These are phyloP conservation scores for Leptinotarsa rubiginosa DNA, from an alignment of 2,888 invertebrate species.

Conservation along the genomic window DNA sequence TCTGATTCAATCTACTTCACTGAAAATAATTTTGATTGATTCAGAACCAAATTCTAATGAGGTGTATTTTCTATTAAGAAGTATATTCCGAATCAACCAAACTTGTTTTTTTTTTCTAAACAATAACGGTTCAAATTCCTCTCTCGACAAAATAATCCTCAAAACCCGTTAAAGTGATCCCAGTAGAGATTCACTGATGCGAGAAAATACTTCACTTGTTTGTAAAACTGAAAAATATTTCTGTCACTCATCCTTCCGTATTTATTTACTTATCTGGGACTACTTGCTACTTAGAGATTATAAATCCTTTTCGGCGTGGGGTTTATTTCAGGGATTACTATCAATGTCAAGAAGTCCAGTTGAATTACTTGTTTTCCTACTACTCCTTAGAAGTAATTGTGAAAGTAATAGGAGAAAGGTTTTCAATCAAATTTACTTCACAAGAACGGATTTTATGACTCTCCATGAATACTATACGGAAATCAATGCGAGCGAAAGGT, in stretches of 20 bases:
- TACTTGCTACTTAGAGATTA: slow-evolving; percentile 14
- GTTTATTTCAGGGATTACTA: slow-evolving; percentile 13
- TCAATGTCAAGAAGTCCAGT: slow-evolving; percentile 12
- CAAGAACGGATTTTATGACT: no score
- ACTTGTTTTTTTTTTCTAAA: background rate
- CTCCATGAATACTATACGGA: no score
- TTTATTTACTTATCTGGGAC: slow-evolving; percentile 11
- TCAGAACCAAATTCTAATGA: no score
- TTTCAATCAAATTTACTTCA: background rate
- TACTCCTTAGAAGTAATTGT: background rate
- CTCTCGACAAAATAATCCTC: slow-evolving; percentile 23
- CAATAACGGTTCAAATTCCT: slow-evolving; percentile 9
- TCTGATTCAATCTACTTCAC: no score
- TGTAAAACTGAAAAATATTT: slow-evolving; percentile 4
- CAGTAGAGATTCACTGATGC: slow-evolving; percentile 12
- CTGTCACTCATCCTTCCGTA: slow-evolving; percentile 18
- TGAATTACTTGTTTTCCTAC: slow-evolving; percentile 5
- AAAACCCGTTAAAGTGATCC: slow-evolving; percentile 17
- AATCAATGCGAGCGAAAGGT: no score
- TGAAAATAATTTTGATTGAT: no score
- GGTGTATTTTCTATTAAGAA: background rate
- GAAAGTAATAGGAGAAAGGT: background rate
- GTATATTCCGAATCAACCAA: background rate
- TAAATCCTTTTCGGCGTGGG: slow-evolving; percentile 3
- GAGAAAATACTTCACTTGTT: slow-evolving; percentile 18